Conservation (phyloP, 2,113 vertebrate genomes). For the Progne subis region DNA sequence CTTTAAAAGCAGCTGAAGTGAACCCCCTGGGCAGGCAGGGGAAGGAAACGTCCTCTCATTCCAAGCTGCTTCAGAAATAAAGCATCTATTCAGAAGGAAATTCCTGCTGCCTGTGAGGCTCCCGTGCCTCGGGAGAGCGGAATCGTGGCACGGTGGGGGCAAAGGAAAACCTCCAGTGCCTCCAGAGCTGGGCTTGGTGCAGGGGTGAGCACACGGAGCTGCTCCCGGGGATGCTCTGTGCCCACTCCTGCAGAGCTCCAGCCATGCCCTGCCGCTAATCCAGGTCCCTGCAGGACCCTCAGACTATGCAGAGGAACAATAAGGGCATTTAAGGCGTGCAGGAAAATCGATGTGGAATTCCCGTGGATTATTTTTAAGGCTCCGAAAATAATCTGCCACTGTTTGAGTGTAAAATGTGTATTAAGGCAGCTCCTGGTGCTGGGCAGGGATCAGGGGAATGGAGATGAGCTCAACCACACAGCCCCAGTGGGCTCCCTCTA, state of each 20-base stretch:
- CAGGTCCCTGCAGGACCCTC: not conserved
- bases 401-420: not conserved
- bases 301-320: not conserved
- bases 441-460: not conserved
- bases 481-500: not conserved
- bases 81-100: not conserved
- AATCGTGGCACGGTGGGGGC: not conserved
- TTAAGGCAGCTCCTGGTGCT: not conserved
- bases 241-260: not conserved
- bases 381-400: not conserved
- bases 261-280: not conserved
- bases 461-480: constrained; percentile 28
- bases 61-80: constrained; percentile 4
- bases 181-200: not conserved
- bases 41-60: not conserved
- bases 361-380: not conserved
- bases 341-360: not conserved
- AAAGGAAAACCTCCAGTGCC: not conserved
- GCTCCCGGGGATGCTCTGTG: not conserved
- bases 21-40: not conserved
- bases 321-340: not conserved
- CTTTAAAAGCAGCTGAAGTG: not conserved
- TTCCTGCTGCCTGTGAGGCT: constrained; percentile 1
- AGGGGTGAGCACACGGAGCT: not conserved
- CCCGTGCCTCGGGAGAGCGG: not conserved